Evolutionary conservation across 2,888 invertebrate species (phyloP), one percentile per base, ranked within the genome.

Genomic region (Drosophila koepferae): DNA sequence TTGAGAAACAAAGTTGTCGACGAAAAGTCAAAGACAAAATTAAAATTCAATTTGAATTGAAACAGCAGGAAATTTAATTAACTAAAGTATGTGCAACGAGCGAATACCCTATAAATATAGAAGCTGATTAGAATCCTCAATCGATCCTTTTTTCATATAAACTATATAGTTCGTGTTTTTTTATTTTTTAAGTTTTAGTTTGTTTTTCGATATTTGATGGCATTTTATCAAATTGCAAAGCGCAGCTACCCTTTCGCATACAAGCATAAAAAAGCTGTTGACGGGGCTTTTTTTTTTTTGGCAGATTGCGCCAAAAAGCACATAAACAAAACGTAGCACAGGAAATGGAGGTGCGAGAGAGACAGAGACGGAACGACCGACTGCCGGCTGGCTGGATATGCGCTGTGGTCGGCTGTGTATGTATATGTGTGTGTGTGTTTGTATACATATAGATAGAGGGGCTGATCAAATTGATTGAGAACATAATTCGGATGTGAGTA

Each of bases 1-100:
- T 70, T 66, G 23, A 59, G 80, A 80, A 74, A 87, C 82, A 81
- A 70, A 63, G 44, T 72, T 65, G 61, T 49, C 59, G 60, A 58
- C 59, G 14, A 46, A 31, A 43, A 34, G 18, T 41, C 34, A 65
- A 46, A 51, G 36, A 16, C 36, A 60, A 28, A 46, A 60, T 62
- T 72, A n/a, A 41, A 41, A 41, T 55, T 55, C n/a, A 12, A 41
- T 38, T 31, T 40, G 28, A 41, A 31, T 12, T 18, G 20, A 10
- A 40, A 40, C 38, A 6, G n/a, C 55, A n/a, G 28, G 28, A 55
- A 23, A 55, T 40, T 12, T 18, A 55, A 40, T 40, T 28, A 18
- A 12, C 20, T 34, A 18, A 34, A 5, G 7, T 1, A 23, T 16
- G 14, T 34, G 23, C 40, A 20, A 66, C 38, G 6, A 9, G 7